Percentiles rank a stretch among this genome's conserved stretches.
These are phyloP conservation scores for Ips typographus DNA, from an alignment of 1,140 invertebrate genomes.

Conservation along the genomic window DNA sequence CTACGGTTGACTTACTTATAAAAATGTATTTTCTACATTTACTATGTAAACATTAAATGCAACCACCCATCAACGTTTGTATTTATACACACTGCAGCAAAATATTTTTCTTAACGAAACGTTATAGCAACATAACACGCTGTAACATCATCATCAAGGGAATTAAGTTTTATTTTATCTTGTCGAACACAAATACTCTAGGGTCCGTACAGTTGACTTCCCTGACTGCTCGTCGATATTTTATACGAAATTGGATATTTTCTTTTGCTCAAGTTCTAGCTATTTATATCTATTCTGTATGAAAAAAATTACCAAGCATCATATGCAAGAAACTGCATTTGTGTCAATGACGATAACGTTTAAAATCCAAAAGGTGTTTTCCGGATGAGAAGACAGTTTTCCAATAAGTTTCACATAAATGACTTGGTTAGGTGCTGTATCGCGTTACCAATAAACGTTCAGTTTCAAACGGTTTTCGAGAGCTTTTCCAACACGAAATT, in stretches of 20 bases:
- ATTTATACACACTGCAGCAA: background rate
- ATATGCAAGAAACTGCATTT: no score
- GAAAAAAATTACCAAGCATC: no score
- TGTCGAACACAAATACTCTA: background rate
- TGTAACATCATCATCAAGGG: conserved; percentile 7
- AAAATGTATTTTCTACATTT: background rate
- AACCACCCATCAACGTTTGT: background rate
- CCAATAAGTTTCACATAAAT: no score
- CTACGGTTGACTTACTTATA: background rate
- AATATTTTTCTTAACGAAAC: conserved; percentile 3
- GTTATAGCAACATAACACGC: conserved; percentile 14
- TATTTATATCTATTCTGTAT: no score
- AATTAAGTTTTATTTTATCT: conserved; percentile 16
- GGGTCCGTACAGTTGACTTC: conserved; percentile 4
- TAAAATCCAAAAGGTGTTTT: no score
- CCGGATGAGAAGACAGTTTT: no score
- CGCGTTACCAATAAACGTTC: no score
- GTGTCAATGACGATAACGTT: no score
- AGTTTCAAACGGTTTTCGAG: no score
- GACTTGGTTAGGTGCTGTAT: no score
- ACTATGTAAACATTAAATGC: background rate
- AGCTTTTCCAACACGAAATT: no score
- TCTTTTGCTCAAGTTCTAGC: background rate
- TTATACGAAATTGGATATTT: conserved; percentile 4
- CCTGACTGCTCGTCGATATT: conserved; percentile 3